Conservation (phyloP, 2,888 invertebrate genomes). For the Drosophila kambysellisi region DNA sequence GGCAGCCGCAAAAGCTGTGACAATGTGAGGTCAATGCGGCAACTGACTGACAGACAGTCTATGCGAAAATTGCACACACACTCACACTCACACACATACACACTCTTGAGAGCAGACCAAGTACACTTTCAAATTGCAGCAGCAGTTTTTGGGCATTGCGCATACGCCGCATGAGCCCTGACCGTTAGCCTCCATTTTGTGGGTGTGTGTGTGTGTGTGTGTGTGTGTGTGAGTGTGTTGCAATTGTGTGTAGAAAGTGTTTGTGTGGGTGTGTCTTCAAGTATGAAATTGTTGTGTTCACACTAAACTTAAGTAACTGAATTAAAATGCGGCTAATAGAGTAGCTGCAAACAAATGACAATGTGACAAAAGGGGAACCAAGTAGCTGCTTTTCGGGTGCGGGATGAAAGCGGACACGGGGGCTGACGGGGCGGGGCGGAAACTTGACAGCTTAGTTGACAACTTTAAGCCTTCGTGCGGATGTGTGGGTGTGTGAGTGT, state of each 20-base stretch:
- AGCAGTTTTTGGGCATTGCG: slow-evolving; percentile 60
- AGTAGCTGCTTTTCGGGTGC: neutral
- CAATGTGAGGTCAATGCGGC: slow-evolving; percentile 79
- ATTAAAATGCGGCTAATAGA: slow-evolving; percentile 81
- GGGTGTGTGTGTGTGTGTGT: neutral
- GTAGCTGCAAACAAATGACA: slow-evolving; percentile 75
- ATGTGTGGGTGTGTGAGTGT: slow-evolving; percentile 13
- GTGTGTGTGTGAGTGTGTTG: neutral
- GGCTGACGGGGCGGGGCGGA: neutral
- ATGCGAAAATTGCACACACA: slow-evolving; percentile 27
- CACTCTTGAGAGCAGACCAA: slow-evolving; percentile 37
- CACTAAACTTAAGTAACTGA: slow-evolving; percentile 81
- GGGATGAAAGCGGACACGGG: neutral
- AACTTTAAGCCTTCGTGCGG: slow-evolving; percentile 41
- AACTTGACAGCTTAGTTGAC: slow-evolving; percentile 61
- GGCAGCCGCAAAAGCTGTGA: slow-evolving; percentile 40
- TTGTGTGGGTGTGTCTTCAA: slow-evolving; percentile 47
- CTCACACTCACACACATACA: slow-evolving; percentile 10
- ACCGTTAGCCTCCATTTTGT: neutral
- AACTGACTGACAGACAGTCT: slow-evolving; percentile 59
- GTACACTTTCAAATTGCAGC: slow-evolving; percentile 71
- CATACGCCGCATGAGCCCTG: slow-evolving; percentile 49
- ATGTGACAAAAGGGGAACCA: slow-evolving; percentile 27
- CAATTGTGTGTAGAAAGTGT: neutral
- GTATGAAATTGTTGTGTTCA: slow-evolving; percentile 79